These are phyloP conservation scores for Uloborus plumipes DNA, from an alignment of 2,888 invertebrate genomes.

Conservation along the genomic window DNA sequence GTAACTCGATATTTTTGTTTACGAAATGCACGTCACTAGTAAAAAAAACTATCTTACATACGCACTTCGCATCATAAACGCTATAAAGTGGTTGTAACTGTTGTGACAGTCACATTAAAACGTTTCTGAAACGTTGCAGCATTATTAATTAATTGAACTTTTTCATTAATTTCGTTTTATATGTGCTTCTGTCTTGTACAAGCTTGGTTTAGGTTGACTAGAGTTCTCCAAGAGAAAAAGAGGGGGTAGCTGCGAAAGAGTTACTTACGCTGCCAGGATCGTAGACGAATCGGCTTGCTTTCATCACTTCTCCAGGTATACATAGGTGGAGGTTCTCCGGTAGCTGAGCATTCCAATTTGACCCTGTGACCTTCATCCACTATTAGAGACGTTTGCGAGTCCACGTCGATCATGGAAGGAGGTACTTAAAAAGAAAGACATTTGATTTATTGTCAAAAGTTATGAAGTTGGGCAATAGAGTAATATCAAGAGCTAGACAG, in stretches of 20 bases:
- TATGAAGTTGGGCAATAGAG: too few species aligned
- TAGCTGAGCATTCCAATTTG: conserved; percentile 84
- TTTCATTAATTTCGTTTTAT: too few species aligned
- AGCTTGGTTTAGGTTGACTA: too few species aligned
- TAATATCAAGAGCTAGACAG: too few species aligned
- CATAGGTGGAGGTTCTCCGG: conserved; percentile 82
- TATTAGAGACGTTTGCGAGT: conserved; percentile 75
- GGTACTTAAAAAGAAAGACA: conserved; percentile 77
- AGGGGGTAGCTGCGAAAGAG: background rate
- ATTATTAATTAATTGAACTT: too few species aligned
- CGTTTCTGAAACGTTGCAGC: too few species aligned
- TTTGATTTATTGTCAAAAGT: background rate
- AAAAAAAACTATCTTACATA: background rate
- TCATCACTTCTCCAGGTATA: conserved; percentile 83
- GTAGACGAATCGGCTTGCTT: conserved; percentile 77
- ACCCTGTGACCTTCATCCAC: conserved; percentile 86
- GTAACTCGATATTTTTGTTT: background rate
- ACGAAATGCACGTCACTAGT: background rate
- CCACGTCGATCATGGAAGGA: conserved; percentile 84
- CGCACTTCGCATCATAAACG: too few species aligned
- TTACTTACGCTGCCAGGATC: conserved; percentile 78
- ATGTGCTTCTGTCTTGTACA: too few species aligned
- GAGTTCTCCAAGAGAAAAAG: too few species aligned
- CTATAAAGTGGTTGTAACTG: too few species aligned
- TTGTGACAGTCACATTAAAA: too few species aligned